Base-by-base conservation (phyloP, 2,888 invertebrate species). In the Protodeltote pygarga region DNA sequence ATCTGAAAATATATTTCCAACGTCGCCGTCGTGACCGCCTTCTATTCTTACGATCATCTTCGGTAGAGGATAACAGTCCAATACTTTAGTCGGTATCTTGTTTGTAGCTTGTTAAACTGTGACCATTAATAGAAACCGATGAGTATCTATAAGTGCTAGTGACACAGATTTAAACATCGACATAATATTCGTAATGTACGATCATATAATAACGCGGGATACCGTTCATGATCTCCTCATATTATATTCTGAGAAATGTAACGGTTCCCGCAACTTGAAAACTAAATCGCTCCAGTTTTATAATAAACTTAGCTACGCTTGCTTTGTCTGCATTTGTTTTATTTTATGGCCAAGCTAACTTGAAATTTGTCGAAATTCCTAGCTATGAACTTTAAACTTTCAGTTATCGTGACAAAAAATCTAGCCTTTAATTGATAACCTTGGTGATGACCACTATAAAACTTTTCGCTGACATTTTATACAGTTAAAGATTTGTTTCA, bases 131-230 rank as follows among this genome's bases (percentile, higher is more conserved):
- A 76, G 75, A 75, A 74, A 68, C 71, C 63, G 82, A 84, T 82
- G 71, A 63, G 73, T 81, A 82, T 83, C 79, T 79, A 57, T 69
- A 73, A 82, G 79, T 77, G 76, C 76, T 63, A 79, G 77, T 84
- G 81, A 83, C 85, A 83, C 77, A 80, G 78, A 80, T 87, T 77
- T 75, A 68, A 75, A 64, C 57, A 73, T 71, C 76, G 71, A 73
- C 81, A 80, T 83, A 84, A 85, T 83, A 83, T 81, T 84, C 75
- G 74, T 89, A 83, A 89, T 81, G 71, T 75, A 79, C 65, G 70
- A 57, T 65, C 76, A 64, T 68, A 71, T 64, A n/a, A n/a, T n/a
- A 72, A 73, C 70, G 75, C 74, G 58, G 69, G 73, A 75, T 82
- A 84, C 85, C 81, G 84, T 87, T 83, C 75, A 75, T 76, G 77